Base-by-base conservation (phyloP, 2,888 invertebrate species). In the Aphodius granarius region DNA sequence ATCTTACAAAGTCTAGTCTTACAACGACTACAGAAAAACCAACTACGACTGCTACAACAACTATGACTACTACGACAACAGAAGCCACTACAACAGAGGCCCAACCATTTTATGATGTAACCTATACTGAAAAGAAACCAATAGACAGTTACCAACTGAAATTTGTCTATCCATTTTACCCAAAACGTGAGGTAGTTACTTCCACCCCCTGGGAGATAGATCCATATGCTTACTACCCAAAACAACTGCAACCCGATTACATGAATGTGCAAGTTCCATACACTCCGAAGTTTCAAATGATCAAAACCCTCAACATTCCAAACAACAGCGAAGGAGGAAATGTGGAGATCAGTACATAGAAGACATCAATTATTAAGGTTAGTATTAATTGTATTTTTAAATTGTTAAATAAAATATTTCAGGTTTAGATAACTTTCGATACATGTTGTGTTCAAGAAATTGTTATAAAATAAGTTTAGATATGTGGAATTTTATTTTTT, bases 131-230 rank as follows among this genome's bases (percentile, higher is more conserved):
- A 71, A 16, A 70, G 72, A 73, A 75, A 22, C 63, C 73, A n/a
- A 22, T 71, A 13, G 62, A 70, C 63, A 63, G 80, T 73, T 75
- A 79, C 64, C 84, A 86, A 80, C 76, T 86, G 75, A 84, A 83
- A 79, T 86, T 87, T 78, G 84, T 87, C 3, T 81, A 87, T 71
- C 87, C 86, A 9, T 82, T 86, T 3, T 22, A 68, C 22, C 84
- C 84, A 2, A 83, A 83, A 74, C 64, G 78, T 2, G 78, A 79
- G 5, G 18, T 76, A 5, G 75, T 79, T 3, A 78, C 79, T 66
- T 81, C 81, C 72, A 79, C 83, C 73, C 84, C 84, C 0, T 83
- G 83, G 82, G 81, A 83, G 71, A 81, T 86, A 75, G 85, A 86
- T 78, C 83, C 83, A 6, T 85, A 82, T 72, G 85, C 84, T 9